phyloP scores from a whole-genome alignment of 1,140 invertebrate genomes.

The Polypedilum vanderplanki region DNA sequence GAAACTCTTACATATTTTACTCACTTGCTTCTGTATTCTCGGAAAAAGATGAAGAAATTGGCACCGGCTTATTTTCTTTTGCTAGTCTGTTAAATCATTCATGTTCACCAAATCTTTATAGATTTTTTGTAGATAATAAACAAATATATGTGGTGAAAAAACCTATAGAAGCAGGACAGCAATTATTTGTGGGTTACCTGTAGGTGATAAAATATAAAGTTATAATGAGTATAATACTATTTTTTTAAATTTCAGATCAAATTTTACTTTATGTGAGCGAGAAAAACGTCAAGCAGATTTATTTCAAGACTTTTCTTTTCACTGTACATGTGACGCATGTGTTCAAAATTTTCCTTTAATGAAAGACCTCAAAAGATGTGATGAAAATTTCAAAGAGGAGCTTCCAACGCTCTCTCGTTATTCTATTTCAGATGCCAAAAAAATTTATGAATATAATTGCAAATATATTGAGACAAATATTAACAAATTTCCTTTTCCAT shows the following conservation, averaged over 20 bases:
- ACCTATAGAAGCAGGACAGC: background rate
- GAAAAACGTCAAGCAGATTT: background rate
- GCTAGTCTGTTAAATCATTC: background rate
- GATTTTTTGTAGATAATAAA: background rate
- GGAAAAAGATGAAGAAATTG: background rate
- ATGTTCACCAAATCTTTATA: slow-evolving; percentile 2
- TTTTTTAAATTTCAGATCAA: background rate
- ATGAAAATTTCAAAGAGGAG: background rate
- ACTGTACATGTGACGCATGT: background rate
- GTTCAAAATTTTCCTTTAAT: background rate
- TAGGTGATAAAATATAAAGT: background rate
- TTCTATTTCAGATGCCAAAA: background rate
- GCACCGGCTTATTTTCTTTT: background rate
- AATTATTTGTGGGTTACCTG: background rate
- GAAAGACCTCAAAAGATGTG: slow-evolving; percentile 2
- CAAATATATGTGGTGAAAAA: background rate
- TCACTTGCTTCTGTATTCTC: background rate
- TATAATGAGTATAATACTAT: background rate
- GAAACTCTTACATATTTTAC: background rate
- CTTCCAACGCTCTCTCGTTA: background rate
- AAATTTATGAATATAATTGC: background rate
- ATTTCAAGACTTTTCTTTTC: background rate
- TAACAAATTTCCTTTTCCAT: background rate
- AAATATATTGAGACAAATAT: slow-evolving; percentile 19
- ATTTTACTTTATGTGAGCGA: background rate